Conservation (phyloP, 1,140 invertebrate species). For the Ips nitidus region DNA sequence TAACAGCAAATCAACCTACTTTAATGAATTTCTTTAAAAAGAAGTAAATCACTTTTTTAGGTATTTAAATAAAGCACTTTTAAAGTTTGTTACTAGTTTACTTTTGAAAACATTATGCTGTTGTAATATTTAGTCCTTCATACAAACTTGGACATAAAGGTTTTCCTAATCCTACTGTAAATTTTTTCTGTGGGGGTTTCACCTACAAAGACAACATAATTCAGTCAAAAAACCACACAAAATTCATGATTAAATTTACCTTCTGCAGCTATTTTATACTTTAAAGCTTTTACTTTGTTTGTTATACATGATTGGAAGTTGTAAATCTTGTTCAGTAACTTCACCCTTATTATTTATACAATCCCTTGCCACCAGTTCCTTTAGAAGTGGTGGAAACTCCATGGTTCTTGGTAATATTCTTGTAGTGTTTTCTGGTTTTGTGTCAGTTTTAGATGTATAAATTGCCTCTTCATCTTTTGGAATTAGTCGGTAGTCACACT, state of each 20-base stretch:
- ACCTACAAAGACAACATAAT: constrained; percentile 17
- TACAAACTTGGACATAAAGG: constrained; percentile 37
- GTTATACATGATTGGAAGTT: constrained; percentile 61
- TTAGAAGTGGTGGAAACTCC: constrained; percentile 73
- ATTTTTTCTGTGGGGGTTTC: constrained; percentile 62
- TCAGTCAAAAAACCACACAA: neutral
- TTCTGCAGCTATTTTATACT: constrained; percentile 58
- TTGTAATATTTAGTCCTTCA: constrained; percentile 28
- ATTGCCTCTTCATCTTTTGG: constrained; percentile 71
- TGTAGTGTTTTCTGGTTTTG: constrained; percentile 36
- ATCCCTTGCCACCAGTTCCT: constrained; percentile 61
- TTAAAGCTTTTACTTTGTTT: constrained; percentile 51
- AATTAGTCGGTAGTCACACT: constrained; percentile 75
- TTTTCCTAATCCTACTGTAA: constrained; percentile 56
- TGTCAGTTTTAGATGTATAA: constrained; percentile 53
- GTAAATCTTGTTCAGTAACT: constrained; percentile 46
- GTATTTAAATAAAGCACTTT: too few species aligned
- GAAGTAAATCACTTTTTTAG: constrained; percentile 23
- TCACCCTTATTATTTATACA: constrained; percentile 55
- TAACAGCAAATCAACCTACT: constrained; percentile 40
- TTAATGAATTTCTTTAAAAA: constrained; percentile 45
- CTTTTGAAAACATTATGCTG: neutral
- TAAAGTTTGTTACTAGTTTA: too few species aligned
- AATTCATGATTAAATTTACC: constrained; percentile 37
- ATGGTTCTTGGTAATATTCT: constrained; percentile 63